phyloP scores from a whole-genome alignment of 2,888 invertebrate genomes.

The Melitaea athalia region DNA sequence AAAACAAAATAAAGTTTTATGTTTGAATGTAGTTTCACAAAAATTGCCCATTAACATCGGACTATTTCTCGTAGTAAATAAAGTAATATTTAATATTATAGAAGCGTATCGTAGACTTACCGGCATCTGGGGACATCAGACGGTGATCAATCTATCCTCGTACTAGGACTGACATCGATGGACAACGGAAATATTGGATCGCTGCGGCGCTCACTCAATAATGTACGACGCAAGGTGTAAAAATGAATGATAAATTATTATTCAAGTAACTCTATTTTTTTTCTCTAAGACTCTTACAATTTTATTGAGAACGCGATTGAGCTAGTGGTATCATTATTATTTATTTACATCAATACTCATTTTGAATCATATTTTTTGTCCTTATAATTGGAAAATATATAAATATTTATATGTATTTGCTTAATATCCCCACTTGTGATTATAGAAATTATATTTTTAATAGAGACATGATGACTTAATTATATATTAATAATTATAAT shows the following conservation, averaged over 20 bases:
- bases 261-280: constrained; percentile 9
- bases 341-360: too few relatives aligned
- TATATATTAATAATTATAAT: too few relatives aligned
- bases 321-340: background rate
- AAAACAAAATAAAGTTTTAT: constrained; percentile 1
- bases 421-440: too few relatives aligned
- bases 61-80: constrained; percentile 8
- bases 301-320: background rate
- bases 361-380: too few relatives aligned
- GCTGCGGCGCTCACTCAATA: constrained; percentile 42
- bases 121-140: constrained; percentile 55
- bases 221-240: constrained; percentile 18
- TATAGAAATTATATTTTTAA: too few relatives aligned
- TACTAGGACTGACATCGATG: constrained; percentile 64
- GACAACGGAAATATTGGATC: constrained; percentile 71
- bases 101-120: constrained; percentile 19
- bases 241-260: constrained; percentile 17
- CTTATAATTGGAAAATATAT: too few relatives aligned
- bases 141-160: constrained; percentile 73
- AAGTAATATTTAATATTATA: constrained; percentile 17
- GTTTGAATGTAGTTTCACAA: constrained; percentile 2
- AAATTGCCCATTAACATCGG: constrained; percentile 5
- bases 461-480: too few relatives aligned
- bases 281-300: background rate
- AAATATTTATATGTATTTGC: too few relatives aligned